Evolutionary conservation across 2,797 vertebrate species (phyloP).

Genomic region (Cyclopterus lumpus): DNA sequence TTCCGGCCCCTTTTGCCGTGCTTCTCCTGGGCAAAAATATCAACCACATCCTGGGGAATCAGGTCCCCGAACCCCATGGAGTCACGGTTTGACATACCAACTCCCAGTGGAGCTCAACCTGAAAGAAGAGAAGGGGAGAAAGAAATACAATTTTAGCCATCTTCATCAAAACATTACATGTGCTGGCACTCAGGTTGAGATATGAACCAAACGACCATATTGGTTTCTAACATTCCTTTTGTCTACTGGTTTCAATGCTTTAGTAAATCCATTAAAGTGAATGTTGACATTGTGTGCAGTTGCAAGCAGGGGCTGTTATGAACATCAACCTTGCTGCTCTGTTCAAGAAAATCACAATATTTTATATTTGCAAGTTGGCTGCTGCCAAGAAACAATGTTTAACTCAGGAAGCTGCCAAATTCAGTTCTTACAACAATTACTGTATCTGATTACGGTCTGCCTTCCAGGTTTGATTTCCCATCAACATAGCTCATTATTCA

Average conservation of each 20-base stretch:
- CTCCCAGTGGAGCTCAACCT: constrained; percentile 67
- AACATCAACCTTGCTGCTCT: constrained; percentile 14
- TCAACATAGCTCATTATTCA: background rate
- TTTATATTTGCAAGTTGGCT: background rate
- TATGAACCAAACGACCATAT: background rate
- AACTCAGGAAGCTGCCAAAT: constrained; percentile 18
- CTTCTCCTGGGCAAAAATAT: constrained; percentile 82
- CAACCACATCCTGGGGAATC: constrained; percentile 83
- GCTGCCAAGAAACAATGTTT: background rate
- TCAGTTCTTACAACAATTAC: constrained; percentile 18
- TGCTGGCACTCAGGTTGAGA: background rate
- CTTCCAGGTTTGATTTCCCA: constrained; percentile 24
- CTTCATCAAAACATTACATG: background rate
- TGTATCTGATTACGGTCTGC: constrained; percentile 7
- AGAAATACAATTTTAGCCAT: background rate
- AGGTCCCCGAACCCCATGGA: constrained; percentile 83
- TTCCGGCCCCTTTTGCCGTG: constrained; percentile 74
- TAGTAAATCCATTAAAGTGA: background rate
- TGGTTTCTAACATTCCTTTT: background rate
- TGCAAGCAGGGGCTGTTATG: background rate
- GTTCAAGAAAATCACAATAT: constrained; percentile 18
- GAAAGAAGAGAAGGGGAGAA: background rate
- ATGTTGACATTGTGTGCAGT: constrained; percentile 1
- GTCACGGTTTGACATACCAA: constrained; percentile 83
- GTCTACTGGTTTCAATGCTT: background rate